phyloP scores from a whole-genome alignment of 2,888 invertebrate species.

The Mythimna lalbum region DNA sequence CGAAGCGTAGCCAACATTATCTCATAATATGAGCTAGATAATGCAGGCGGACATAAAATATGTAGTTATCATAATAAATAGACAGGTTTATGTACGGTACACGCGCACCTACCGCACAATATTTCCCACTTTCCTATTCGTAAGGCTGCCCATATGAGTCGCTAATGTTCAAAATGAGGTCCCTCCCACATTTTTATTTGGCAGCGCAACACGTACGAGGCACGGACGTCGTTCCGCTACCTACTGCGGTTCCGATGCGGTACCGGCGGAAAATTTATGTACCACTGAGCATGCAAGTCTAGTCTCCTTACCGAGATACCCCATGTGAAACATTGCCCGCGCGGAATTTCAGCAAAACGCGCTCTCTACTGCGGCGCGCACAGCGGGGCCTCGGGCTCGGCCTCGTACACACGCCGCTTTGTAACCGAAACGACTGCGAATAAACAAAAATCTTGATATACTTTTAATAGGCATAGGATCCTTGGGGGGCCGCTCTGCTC shows the following conservation, averaged over 20 bases:
- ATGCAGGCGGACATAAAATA: slow-evolving; percentile 56
- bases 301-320: slow-evolving; percentile 76
- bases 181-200: slow-evolving; percentile 81
- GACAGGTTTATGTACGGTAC: slow-evolving; percentile 59
- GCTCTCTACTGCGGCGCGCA: slow-evolving; percentile 77
- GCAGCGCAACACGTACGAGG: slow-evolving; percentile 83
- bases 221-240: slow-evolving; percentile 81
- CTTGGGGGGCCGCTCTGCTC: slow-evolving; percentile 79
- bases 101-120: slow-evolving; percentile 44
- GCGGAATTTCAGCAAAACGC: slow-evolving; percentile 72
- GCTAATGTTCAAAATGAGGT: slow-evolving; percentile 70
- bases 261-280: slow-evolving; percentile 87
- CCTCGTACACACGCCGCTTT: slow-evolving; percentile 70
- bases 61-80: slow-evolving; percentile 62
- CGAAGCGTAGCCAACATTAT: slow-evolving; percentile 43
- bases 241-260: slow-evolving; percentile 89
- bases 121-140: slow-evolving; percentile 58
- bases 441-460: slow-evolving; percentile 71
- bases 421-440: slow-evolving; percentile 81
- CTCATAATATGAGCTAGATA: slow-evolving; percentile 51
- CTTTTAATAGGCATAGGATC: slow-evolving; percentile 75
- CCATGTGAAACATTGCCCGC: slow-evolving; percentile 74
- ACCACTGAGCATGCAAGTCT: slow-evolving; percentile 86
- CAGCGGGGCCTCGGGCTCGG: slow-evolving; percentile 50
- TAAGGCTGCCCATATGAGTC: slow-evolving; percentile 46